Evolutionary conservation across 2,888 invertebrate genomes (phyloP).

Genomic region (Acleris literana): DNA sequence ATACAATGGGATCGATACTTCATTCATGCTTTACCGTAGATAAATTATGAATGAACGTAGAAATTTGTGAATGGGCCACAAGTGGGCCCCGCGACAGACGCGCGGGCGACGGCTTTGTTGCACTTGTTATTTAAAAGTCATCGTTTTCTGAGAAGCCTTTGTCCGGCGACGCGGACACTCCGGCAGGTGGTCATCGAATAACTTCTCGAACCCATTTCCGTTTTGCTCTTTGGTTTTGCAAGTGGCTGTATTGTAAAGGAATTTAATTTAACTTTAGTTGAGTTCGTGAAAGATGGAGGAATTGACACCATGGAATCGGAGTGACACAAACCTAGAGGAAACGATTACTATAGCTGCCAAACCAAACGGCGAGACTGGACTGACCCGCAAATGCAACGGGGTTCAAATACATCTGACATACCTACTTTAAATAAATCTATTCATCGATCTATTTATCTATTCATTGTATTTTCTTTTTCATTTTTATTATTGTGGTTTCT

Average conservation of each 20-base stretch:
- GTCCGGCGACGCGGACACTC: slow-evolving; percentile 38
- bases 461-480: too few species aligned
- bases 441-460: too few species aligned
- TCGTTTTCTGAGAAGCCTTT: slow-evolving; percentile 52
- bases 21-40: slow-evolving; percentile 62
- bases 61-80: slow-evolving; percentile 60
- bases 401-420: too few species aligned
- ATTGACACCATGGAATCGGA: too few species aligned
- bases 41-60: slow-evolving; percentile 67
- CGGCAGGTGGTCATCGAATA: slow-evolving; percentile 72
- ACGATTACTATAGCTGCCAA: too few species aligned
- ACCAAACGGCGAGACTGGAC: too few species aligned
- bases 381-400: too few species aligned
- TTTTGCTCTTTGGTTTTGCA: slow-evolving; percentile 47
- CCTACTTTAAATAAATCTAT: too few species aligned
- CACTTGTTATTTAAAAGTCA: slow-evolving; percentile 54
- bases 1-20: slow-evolving; percentile 55
- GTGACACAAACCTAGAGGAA: too few species aligned
- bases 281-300: slow-evolving; percentile 2
- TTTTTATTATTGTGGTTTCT: too few species aligned
- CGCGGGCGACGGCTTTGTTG: slow-evolving; percentile 62
- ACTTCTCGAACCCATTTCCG: slow-evolving; percentile 67
- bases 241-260: slow-evolving; percentile 34
- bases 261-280: slow-evolving; percentile 19
- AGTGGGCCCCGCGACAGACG: slow-evolving; percentile 66